Evolutionary conservation across 2,888 invertebrate genomes (phyloP).

Genomic region (Macaria notata): DNA sequence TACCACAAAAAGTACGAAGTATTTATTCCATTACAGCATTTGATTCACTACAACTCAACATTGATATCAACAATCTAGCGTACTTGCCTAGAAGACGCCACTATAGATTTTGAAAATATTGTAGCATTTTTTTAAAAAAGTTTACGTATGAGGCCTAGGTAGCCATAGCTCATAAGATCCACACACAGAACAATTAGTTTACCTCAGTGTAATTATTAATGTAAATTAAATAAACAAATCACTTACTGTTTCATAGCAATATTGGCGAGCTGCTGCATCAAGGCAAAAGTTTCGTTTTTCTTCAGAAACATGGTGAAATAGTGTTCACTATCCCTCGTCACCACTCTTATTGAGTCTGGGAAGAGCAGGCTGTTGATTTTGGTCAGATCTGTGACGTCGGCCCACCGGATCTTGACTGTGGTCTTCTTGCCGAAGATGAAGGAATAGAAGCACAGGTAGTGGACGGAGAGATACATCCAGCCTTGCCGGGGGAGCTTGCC

Average conservation of each 20-base stretch:
- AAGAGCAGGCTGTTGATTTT: conserved; percentile 90
- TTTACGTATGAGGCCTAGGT: no score
- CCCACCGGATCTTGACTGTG: conserved; percentile 94
- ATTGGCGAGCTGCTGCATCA: conserved; percentile 98
- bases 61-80: no score
- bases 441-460: conserved; percentile 97
- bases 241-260: conserved; percentile 95
- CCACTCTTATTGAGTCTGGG: conserved; percentile 93
- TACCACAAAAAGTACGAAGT: no score
- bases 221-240: no score
- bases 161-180: no score
- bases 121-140: no score
- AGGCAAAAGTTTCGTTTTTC: conserved; percentile 92
- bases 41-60: no score
- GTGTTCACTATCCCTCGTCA: conserved; percentile 92
- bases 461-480: conserved; percentile 97
- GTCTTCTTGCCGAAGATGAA: conserved; percentile 96
- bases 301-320: conserved; percentile 96
- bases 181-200: no score
- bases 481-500: conserved; percentile 97
- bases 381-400: conserved; percentile 91
- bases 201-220: background rate
- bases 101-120: no score
- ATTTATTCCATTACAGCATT: no score
- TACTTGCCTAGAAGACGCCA: no score